Base-by-base conservation (phyloP, 1,140 invertebrate genomes). In the Brachionus manjavacas region DNA sequence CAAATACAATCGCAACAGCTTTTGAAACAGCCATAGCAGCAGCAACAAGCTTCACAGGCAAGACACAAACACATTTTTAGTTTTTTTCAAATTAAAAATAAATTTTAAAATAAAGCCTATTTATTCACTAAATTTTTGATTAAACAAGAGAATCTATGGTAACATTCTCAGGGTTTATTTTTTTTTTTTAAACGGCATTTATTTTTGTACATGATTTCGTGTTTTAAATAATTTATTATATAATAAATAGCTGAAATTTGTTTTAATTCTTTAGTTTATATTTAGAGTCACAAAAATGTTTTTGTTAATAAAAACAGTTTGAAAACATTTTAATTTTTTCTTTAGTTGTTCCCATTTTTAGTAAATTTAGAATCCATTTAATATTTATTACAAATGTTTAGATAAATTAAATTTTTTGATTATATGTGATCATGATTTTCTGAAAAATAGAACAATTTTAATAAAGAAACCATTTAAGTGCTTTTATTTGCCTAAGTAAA, bases 31-130 rank as follows among this genome's bases (percentile, higher is more conserved):
- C 39, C 39, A 20, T 20, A 72, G 39, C 31, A 39, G 35, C 68
- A 72, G 16, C 68, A 72, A 41, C 68, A 72, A 41, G 68, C 68
- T 41, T 72, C 68, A 16, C 68, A 72, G 39, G 68, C 68, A 20
- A 72, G 39, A 41, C 68, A 72, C 35, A 72, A 39, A 41, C 68
- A 72, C 68, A 72, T 72, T 72, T 72, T 72, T 23, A 23, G 25
- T 7, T 9, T 60, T 60, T 60, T 55, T 16, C 2, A 55, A 55
- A 55, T 46, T 2, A 14, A 46, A 46, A 46, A 6, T 35, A 6
- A 3, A 6, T 35, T 35, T 35, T 35, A 7, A 46, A 46, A 14
- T 0, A 46, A 11, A 46, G 43, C 43, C 43, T 46, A 3, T 46
- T 46, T 46, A 46, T 46, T 14, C 0, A 14, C 43, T 46, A 1